These are phyloP conservation scores for Drosophila kanekoi DNA, from an alignment of 2,888 invertebrate species.

Conservation along the genomic window DNA sequence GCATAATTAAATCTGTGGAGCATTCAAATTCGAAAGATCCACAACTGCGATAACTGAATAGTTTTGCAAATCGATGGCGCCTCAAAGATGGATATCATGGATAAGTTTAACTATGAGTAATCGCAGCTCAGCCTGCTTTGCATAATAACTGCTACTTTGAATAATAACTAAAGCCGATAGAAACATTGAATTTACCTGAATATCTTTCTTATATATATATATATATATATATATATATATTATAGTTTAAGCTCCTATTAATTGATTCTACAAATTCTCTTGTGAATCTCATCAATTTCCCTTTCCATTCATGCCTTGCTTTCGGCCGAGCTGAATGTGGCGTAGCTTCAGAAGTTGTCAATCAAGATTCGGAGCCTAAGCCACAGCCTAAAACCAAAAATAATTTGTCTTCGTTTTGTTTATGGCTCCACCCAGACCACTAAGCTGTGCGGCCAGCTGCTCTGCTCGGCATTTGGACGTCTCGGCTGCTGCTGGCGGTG, in stretches of 20 bases:
- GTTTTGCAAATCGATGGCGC: constrained; percentile 73
- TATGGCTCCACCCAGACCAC: constrained; percentile 44
- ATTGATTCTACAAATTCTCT: constrained; percentile 41
- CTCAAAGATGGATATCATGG: constrained; percentile 66
- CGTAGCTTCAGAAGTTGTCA: constrained; percentile 41
- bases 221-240: not conserved
- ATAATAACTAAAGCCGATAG: not conserved
- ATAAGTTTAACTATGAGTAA: constrained; percentile 68
- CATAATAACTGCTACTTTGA: not conserved
- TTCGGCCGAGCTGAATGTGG: not conserved
- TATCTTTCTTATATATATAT: not conserved
- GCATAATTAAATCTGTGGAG: constrained; percentile 65
- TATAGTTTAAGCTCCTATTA: constrained; percentile 15
- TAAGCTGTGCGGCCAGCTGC: constrained; percentile 7
- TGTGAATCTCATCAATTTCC: constrained; percentile 15
- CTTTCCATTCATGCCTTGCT: constrained; percentile 37
- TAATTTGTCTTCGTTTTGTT: constrained; percentile 67
- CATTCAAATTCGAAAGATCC: constrained; percentile 62
- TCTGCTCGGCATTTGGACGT: constrained; percentile 32
- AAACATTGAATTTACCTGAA: not conserved
- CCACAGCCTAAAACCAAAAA: constrained; percentile 38
- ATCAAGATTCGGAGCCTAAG: constrained; percentile 52
- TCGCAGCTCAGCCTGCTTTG: constrained; percentile 3
- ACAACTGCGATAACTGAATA: constrained; percentile 63
- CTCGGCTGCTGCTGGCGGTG: constrained; percentile 27